These are phyloP conservation scores for Pungitius pungitius DNA, from an alignment of 2,113 vertebrate genomes.

Conservation along the genomic window DNA sequence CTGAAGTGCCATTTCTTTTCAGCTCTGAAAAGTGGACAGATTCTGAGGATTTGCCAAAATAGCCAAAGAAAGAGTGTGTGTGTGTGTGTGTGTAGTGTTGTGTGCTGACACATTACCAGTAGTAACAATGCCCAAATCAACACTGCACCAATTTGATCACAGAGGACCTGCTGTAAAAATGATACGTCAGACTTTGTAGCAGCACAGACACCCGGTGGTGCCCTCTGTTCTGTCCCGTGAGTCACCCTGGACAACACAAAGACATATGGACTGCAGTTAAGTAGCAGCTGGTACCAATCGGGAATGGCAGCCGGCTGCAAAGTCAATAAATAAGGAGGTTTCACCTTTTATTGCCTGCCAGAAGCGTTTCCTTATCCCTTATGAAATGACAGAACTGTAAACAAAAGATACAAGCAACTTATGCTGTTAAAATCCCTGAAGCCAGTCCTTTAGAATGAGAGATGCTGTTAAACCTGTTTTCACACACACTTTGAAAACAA, in stretches of 20 bases:
- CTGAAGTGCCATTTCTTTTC: not conserved
- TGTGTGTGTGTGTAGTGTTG: not conserved
- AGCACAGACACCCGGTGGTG: conserved; percentile 9
- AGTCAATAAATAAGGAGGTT: conserved; percentile 69
- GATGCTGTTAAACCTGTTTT: not conserved
- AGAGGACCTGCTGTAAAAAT: conserved; percentile 10
- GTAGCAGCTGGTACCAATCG: conserved; percentile 69
- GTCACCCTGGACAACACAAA: conserved; percentile 49
- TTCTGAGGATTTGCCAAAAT: not conserved
- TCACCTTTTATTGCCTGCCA: conserved; percentile 65
- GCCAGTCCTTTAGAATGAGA: conserved; percentile 24
- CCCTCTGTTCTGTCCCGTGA: conserved; percentile 12
- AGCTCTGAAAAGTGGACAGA: not conserved
- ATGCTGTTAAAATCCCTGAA: conserved; percentile 23
- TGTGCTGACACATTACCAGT: not conserved
- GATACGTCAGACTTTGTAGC: conserved; percentile 14
- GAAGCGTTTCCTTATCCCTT: conserved; percentile 45
- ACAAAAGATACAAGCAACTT: conserved; percentile 34
- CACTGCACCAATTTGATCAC: not conserved
- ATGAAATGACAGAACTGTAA: conserved; percentile 60
- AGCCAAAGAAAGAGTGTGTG: accelerated
- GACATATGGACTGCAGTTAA: conserved; percentile 70
- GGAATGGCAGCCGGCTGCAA: conserved; percentile 53
- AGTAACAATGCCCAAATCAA: not conserved
- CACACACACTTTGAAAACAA: conserved; percentile 3